phyloP scores from a whole-genome alignment of 2,888 invertebrate species.

The Eristalis intricaria region DNA sequence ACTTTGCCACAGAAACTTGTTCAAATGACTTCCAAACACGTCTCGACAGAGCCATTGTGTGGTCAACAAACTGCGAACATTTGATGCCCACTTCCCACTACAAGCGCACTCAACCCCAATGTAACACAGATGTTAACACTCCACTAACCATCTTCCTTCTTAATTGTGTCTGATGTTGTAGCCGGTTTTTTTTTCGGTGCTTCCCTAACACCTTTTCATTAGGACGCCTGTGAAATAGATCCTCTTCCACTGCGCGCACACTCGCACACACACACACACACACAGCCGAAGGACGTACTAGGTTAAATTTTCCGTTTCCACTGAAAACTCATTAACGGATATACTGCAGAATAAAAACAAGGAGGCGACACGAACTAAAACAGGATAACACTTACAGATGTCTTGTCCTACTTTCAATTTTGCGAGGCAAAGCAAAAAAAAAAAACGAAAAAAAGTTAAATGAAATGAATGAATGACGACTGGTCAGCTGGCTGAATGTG shows the following conservation, averaged over 20 bases:
- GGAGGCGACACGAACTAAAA: conserved; percentile 27
- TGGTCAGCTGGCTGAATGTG: conserved; percentile 63
- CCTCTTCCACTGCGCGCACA: conserved; percentile 20
- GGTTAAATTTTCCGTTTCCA: conserved; percentile 61
- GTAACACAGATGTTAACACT: conserved; percentile 9
- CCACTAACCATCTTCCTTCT: neutral
- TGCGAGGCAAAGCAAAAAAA: neutral
- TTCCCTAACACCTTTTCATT: conserved; percentile 55
- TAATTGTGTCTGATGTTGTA: conserved; percentile 49
- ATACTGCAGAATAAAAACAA: conserved; percentile 13
- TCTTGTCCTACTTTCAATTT: conserved; percentile 64
- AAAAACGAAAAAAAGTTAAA: neutral
- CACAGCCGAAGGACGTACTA: conserved; percentile 28
- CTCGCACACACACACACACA: neutral
- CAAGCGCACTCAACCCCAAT: neutral
- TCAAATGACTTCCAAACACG: neutral
- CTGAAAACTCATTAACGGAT: conserved; percentile 67
- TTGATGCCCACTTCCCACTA: neutral
- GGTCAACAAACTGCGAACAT: neutral
- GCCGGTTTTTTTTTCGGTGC: neutral
- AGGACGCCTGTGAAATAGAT: conserved; percentile 15
- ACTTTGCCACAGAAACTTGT: neutral
- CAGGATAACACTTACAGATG: conserved; percentile 63
- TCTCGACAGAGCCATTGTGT: neutral
- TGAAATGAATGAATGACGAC: conserved; percentile 33